Evolutionary conservation across 2,113 vertebrate genomes (phyloP), one percentile per base, ranked within the genome.

Genomic region (Eudyptes chrysolophus): DNA sequence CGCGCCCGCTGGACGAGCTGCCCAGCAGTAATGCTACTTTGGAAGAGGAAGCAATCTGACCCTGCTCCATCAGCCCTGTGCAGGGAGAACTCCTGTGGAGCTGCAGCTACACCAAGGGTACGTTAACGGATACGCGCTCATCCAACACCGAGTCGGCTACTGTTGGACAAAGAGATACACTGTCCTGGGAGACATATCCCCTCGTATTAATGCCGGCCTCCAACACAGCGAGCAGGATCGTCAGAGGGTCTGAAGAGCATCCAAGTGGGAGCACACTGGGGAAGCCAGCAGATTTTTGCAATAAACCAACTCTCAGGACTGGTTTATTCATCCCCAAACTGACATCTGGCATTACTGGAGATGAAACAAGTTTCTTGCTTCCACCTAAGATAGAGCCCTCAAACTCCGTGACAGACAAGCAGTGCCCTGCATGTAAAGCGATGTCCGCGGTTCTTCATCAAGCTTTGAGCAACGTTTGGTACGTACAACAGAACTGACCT

Each of bases 41-140:
- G 79, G 54, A 88, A 83, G 25, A 40, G n/a, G 54, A 44, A 77
- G 32, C 1, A 0, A 1, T 19, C 9, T 15, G 71, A 70, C 4
- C 17, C 20, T 83, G 71, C 55, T 64, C 75, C 36, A 21, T 2
- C 42, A 93, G 71, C 49, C 44, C 42, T 10, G 29, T 4, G n/a
- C 51, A 34, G 51, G 40, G 52, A 52, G 57, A 69, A 77, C 4
- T 0, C 12, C 80, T 4, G 12, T 1, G 13, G 36, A 70, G 81
- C 65, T 76, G 34, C 85, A 69, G 54, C 72, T 36, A 27, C 78
- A 69, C 38, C 52, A 26, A 29, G 49, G 85, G 11, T 68, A 38
- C 1, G 0, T 48, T 25, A 77, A 71, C 77, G 84, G 49, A 34
- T 5, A 61, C 0, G 0, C 21, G 8, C 30, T 34, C 3, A 0